These are phyloP conservation scores for Hydropsyche betteni DNA, from an alignment of 2,888 invertebrate species.

Conservation along the genomic window DNA sequence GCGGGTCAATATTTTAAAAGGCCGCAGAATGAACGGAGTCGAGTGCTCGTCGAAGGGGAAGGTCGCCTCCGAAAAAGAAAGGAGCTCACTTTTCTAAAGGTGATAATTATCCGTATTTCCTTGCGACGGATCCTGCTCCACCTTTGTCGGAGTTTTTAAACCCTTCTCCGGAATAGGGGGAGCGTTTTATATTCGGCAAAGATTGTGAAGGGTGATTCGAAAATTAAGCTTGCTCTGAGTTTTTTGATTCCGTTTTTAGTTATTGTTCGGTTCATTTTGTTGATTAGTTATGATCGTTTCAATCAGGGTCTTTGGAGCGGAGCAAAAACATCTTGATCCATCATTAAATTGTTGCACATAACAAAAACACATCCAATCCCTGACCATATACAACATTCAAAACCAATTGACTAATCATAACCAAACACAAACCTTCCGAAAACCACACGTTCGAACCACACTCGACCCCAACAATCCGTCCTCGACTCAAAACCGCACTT, in stretches of 20 bases:
- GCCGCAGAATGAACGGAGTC: neutral
- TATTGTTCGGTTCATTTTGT: neutral
- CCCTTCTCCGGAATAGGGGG: neutral
- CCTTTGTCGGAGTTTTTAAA: constrained; percentile 30
- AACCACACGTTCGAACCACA: no score
- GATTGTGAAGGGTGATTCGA: neutral
- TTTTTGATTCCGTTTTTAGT: neutral
- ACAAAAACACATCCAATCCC: no score
- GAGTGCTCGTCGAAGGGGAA: no score
- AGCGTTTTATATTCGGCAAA: neutral
- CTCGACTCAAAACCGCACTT: no score
- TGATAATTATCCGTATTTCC: constrained; percentile 40
- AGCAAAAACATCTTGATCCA: no score
- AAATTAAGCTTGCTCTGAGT: neutral
- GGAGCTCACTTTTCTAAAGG: constrained; percentile 9
- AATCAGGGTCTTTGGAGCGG: no score
- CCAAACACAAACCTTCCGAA: no score
- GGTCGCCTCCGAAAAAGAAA: neutral
- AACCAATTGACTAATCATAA: no score
- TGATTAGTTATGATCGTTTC: neutral
- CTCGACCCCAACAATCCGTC: no score
- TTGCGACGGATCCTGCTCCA: constrained; percentile 22
- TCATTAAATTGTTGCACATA: no score
- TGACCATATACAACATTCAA: no score
- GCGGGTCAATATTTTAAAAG: constrained; percentile 10